phyloP scores from a whole-genome alignment of 2,888 invertebrate species.

The Lasius platythorax region DNA sequence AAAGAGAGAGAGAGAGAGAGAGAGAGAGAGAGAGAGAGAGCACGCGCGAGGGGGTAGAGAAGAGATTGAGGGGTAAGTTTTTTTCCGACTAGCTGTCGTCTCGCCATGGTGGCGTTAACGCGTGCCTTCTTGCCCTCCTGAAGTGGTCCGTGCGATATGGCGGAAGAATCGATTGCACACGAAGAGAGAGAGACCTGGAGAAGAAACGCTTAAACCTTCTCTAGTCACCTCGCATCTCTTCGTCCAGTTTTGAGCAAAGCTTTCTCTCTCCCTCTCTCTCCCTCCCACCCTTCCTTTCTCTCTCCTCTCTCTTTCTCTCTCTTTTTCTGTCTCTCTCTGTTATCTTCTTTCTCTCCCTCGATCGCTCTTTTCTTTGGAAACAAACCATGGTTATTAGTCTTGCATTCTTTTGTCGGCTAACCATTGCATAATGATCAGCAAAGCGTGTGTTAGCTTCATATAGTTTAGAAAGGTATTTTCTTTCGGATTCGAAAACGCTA shows the following conservation, averaged over 20 bases:
- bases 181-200: conserved; percentile 72
- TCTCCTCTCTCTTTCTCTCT: conserved; percentile 41
- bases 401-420: conserved; percentile 44
- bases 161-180: conserved; percentile 83
- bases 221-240: conserved; percentile 61
- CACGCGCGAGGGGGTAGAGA: conserved; percentile 14
- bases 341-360: background rate
- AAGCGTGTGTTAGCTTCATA: conserved; percentile 36
- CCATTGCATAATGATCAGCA: conserved; percentile 33
- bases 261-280: conserved; percentile 40
- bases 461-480: conserved; percentile 20
- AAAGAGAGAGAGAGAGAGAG: conserved; percentile 32
- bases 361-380: conserved; percentile 68
- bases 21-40: background rate
- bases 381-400: conserved; percentile 54
- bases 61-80: conserved; percentile 25
- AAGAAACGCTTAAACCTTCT: conserved; percentile 74
- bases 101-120: conserved; percentile 69
- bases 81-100: conserved; percentile 60
- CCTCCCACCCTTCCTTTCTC: background rate
- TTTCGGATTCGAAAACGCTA: conserved; percentile 18
- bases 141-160: conserved; percentile 79
- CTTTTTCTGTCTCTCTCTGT: conserved; percentile 17
- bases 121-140: conserved; percentile 78
- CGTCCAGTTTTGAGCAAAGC: conserved; percentile 37